These are phyloP conservation scores for Mustela lutreola DNA, from an alignment of 2,113 vertebrate genomes.

Conservation along the genomic window DNA sequence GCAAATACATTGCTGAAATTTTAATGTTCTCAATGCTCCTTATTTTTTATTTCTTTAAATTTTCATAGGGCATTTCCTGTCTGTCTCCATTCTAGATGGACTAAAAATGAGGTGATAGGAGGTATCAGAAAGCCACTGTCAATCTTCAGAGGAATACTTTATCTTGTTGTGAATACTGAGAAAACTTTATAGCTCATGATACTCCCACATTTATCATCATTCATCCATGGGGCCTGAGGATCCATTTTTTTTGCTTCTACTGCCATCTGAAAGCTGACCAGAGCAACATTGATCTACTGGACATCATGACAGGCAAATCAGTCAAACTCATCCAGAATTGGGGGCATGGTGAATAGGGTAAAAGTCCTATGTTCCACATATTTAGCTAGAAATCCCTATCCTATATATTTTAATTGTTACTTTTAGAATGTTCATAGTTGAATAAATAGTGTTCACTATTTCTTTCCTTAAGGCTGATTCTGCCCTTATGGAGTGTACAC, in stretches of 20 bases:
- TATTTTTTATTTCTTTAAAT: conserved; percentile 1
- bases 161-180: background rate
- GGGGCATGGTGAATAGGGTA: background rate
- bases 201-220: background rate
- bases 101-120: background rate
- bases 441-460: background rate
- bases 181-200: background rate
- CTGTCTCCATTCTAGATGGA: background rate
- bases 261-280: background rate
- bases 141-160: background rate
- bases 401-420: background rate
- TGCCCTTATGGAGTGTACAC: background rate
- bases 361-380: background rate
- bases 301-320: background rate
- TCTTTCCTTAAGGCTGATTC: background rate
- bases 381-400: background rate
- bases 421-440: background rate
- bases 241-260: background rate
- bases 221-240: background rate
- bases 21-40: background rate
- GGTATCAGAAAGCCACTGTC: background rate
- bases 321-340: background rate
- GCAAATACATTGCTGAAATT: background rate
- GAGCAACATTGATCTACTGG: background rate
- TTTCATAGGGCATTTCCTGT: background rate